Evolutionary conservation across 2,113 vertebrate genomes (phyloP).

Genomic region (Genyomyrus donnyi): DNA sequence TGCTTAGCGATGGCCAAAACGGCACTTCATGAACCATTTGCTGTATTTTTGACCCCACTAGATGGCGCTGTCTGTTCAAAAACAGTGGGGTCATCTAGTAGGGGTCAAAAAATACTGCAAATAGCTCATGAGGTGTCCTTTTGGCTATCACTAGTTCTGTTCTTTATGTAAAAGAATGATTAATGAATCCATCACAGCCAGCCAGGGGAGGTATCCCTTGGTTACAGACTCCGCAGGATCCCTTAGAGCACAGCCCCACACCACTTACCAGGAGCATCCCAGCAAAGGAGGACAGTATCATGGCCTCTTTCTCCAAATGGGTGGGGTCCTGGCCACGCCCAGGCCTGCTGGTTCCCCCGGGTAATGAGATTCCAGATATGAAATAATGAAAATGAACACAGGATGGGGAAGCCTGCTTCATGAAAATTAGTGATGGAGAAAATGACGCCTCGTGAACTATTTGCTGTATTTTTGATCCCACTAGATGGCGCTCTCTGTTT

Average conservation of each 20-base stretch:
- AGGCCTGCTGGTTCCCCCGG: conserved; percentile 20
- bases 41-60: background rate
- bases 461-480: background rate
- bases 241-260: background rate
- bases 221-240: background rate
- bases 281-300: conserved; percentile 81
- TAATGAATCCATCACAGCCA: background rate
- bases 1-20: background rate
- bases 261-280: conserved; percentile 70
- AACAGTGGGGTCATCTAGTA: too few relatives aligned
- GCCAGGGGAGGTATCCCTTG: background rate
- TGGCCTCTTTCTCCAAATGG: conserved; percentile 65
- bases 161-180: background rate
- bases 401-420: background rate
- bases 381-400: background rate
- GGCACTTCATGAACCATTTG: background rate
- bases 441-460: background rate
- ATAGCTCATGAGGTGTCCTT: background rate
- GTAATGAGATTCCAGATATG: background rate
- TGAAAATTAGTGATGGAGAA: background rate
- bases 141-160: background rate
- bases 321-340: conserved; percentile 51
- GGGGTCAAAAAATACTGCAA: background rate
- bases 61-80: background rate
- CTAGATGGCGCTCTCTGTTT: too few relatives aligned